A percentile compares a stretch with the other conserved stretches of the same genome.
These are phyloP conservation scores for Amniataba percoides DNA, from an alignment of 2,797 vertebrate genomes.

Conservation along the genomic window DNA sequence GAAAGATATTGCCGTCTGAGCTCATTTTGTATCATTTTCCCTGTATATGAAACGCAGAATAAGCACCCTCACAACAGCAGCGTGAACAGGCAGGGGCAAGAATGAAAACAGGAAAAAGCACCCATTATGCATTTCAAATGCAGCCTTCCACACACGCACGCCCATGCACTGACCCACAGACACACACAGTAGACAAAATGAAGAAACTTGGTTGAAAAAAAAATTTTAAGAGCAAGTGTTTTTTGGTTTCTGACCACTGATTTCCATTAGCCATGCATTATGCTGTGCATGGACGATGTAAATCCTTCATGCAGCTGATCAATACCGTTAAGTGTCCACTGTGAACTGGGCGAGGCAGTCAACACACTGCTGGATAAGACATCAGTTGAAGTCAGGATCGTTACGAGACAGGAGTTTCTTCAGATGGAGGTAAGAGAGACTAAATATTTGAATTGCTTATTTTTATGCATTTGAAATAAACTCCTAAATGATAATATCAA, in stretches of 20 bases:
- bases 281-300: conserved; percentile 5
- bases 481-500: background rate
- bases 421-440: conserved; percentile 74
- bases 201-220: conserved; percentile 23
- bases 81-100: background rate
- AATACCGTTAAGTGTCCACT: conserved; percentile 51
- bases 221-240: conserved; percentile 48
- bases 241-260: conserved; percentile 54
- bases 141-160: background rate
- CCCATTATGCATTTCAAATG: background rate
- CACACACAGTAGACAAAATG: background rate
- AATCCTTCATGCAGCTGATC: conserved; percentile 51
- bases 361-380: conserved; percentile 8
- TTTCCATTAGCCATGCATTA: conserved; percentile 78
- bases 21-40: background rate
- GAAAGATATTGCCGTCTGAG: background rate
- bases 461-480: background rate
- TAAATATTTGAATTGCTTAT: background rate
- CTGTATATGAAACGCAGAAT: background rate
- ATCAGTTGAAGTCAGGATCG: conserved; percentile 33
- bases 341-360: conserved; percentile 63
- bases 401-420: conserved; percentile 40
- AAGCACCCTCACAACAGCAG: background rate
- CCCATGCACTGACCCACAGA: background rate
- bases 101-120: background rate